phyloP scores from a whole-genome alignment of 1,140 invertebrate genomes.

The Drosophila orosa region DNA sequence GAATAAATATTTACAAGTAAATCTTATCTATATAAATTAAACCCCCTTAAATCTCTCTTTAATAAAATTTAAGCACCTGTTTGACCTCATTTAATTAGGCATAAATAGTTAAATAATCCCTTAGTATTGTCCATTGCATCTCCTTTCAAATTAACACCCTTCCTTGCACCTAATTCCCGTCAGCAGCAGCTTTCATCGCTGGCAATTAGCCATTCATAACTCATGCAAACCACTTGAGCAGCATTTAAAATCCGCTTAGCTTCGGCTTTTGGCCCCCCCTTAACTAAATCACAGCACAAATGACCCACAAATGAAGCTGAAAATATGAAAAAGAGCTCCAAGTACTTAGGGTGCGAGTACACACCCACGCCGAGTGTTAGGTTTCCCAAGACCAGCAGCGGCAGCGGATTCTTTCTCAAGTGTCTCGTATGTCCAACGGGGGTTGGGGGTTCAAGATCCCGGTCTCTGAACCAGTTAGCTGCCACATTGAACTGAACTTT shows the following conservation, averaged over 20 bases:
- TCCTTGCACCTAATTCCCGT: not conserved
- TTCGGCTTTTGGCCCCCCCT: conserved; percentile 34
- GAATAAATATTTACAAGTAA: too few relatives aligned
- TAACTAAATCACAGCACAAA: conserved; percentile 60
- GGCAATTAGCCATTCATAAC: conserved; percentile 45
- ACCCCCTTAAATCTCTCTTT: not conserved
- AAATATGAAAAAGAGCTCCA: conserved; percentile 24
- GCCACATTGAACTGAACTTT: conserved; percentile 46
- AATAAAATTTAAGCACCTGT: not conserved
- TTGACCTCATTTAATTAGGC: not conserved
- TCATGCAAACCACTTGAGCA: conserved; percentile 36
- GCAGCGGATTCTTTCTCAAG: conserved; percentile 66
- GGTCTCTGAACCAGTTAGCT: conserved; percentile 39
- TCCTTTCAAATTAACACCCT: conserved; percentile 1
- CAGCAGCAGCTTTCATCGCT: conserved; percentile 20
- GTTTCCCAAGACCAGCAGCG: conserved; percentile 51
- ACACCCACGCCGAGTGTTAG: conserved; percentile 45
- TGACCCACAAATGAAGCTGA: conserved; percentile 62
- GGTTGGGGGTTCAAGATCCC: conserved; percentile 2
- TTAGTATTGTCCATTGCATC: not conserved
- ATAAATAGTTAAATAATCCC: not conserved
- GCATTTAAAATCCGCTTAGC: conserved; percentile 67
- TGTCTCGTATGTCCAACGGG: conserved; percentile 66
- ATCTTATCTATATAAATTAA: not conserved
- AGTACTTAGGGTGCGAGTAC: conserved; percentile 7